Evolutionary conservation across 2,113 vertebrate genomes (phyloP), one percentile per base, ranked within the genome.

Genomic region (Phrynocephalus versicolor): DNA sequence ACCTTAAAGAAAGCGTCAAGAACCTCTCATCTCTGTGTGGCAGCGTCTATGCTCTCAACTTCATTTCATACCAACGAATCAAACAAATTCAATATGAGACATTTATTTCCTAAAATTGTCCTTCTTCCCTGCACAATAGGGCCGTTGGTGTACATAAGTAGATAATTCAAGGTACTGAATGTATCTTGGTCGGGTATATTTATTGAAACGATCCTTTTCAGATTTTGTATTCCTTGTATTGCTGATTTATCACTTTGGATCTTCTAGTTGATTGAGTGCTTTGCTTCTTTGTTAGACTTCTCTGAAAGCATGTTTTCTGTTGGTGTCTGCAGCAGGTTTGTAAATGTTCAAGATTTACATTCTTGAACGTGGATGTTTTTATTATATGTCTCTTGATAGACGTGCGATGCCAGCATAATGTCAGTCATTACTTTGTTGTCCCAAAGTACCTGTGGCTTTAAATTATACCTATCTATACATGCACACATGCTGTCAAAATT

Each of bases 371-470:
- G 71, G 65, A 60, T 6, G 51, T 71, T 89, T 89, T 87, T 76
- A 67, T 83, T 83, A 14, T 89, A 51, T 41, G n/a, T 70, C 88
- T 87, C 78, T 85, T 18, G 82, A 41, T 58, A 79, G 87, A 88
- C 79, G 45, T 57, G 82, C 62, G 86, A 81, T 84, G 89, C 88
- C 90, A 80, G 81, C 89, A 65, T 85, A 64, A 82, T 67, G 21
- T 92, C 64, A 27, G 13, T 90, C 81, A 84, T 88, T 84, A 83
- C 87, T 89, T 86, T 88, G 35, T 88, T 92, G 87, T 93, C 78
- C 89, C 91, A 90, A 93, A 94, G 88, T 88, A 93, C 80, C 79
- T 64, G 88, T 90, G 87, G 87, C 93, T 95, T 95, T 84, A 81
- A 83, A 79, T 78, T 90, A 70, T 84, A 83, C 55, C n/a, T 77